Base-by-base conservation (phyloP, 1,140 invertebrate genomes). In the Coenobita brevimanus region DNA sequence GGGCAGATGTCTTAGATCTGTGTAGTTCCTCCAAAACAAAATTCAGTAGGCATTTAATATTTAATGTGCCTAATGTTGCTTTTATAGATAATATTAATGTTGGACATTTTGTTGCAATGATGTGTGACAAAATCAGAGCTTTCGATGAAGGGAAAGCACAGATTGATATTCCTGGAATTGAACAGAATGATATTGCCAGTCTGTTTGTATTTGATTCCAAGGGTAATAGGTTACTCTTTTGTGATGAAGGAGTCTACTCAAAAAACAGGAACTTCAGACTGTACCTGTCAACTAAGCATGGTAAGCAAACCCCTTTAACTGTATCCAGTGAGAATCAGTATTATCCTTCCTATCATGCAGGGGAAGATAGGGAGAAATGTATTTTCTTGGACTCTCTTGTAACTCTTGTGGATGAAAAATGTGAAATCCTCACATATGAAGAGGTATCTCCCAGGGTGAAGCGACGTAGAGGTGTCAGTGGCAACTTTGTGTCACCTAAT, bases 251-350 rank as follows among this genome's bases (percentile, higher is more conserved):
- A 88, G 95, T 96, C 30, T 96, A 96, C 90, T 94, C 95, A 1
- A 95, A 94, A 92, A 96, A 96, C 90, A 91, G 95, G 85, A 95
- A 96, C 91, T 96, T 96, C 90, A 92, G 95, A 67, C 86, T 95
- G n/a, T 95, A 93, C 73, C 92, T 93, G 71, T 95, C 95, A 2
- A 94, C 94, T 0, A 96, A 96, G 91, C 93, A 93, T 91, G 94
- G 94, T 0, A 95, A 96, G 92, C 92, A 93, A 50, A 93, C 94
- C 43, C 93, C 94, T 54, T 91, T 96, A 8, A 50, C 92, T 27
- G 46, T 94, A 2, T 93, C 94, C 54, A 3, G 88, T 6, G 92
- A 94, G 62, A 94, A 94, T 89, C 91, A 92, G 81, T 95, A 94
- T 89, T 73, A 90, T 76, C 89, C 91, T 13, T 60, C 6, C 90